These are phyloP conservation scores for Capromys pilorides DNA, from an alignment of 2,797 vertebrate genomes.

Conservation along the genomic window DNA sequence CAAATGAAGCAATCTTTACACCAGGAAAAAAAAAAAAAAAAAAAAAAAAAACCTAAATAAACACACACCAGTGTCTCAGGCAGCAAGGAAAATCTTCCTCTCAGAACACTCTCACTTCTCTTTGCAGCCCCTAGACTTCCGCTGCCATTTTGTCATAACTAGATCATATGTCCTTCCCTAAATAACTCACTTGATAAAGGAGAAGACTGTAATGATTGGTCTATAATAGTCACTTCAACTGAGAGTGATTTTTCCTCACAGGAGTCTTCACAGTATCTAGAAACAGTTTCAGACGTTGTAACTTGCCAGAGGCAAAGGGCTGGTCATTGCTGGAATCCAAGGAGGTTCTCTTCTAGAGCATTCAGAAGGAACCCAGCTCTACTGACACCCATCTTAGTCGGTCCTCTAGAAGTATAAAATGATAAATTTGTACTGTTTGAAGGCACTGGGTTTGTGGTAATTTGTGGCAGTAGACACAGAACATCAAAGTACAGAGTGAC, in stretches of 20 bases:
- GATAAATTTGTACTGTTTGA: not conserved
- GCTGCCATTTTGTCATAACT: not conserved
- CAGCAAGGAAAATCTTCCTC: not conserved
- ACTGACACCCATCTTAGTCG: not conserved
- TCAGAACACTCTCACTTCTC: constrained; percentile 21
- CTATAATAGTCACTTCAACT: not conserved
- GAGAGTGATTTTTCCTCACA: not conserved
- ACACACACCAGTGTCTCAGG: not conserved
- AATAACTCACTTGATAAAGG: not conserved
- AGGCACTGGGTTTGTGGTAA: not conserved
- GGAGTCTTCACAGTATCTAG: not conserved
- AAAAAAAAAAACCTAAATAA: not conserved
- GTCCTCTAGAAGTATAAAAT: not conserved
- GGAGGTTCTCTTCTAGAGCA: not conserved
- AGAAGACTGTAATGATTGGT: not conserved
- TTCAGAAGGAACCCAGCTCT: not conserved
- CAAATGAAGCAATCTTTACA: not conserved
- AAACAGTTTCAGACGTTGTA: constrained; percentile 18
- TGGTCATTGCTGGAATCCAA: not conserved
- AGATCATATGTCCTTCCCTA: not conserved
- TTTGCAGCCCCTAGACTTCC: not conserved
- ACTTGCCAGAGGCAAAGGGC: not conserved
- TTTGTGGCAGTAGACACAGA: constrained; percentile 20
- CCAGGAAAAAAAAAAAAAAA: not conserved
- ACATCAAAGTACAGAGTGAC: not conserved